Conservation (phyloP, 1,140 invertebrate species). For the Colletes gigas region DNA sequence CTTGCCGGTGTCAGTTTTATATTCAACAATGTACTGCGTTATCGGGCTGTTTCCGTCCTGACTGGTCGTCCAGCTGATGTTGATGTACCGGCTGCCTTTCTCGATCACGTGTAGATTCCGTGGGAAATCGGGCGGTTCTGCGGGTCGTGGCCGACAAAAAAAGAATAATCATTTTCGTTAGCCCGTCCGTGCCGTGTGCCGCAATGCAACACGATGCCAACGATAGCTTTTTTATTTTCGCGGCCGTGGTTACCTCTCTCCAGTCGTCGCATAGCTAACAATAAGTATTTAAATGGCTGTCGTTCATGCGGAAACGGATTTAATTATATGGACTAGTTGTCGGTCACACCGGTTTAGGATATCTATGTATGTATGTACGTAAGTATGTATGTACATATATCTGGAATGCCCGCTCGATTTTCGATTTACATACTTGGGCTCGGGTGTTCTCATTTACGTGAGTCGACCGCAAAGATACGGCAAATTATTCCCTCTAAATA, state of each 20-base stretch:
- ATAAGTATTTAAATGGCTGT: no score
- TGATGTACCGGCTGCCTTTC: conserved; percentile 88
- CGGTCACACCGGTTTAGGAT: no score
- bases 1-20: conserved; percentile 91
- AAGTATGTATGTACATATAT: no score
- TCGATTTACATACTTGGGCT: neutral
- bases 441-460: neutral
- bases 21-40: conserved; percentile 92
- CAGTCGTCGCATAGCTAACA: neutral
- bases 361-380: no score
- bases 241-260: no score
- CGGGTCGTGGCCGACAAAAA: neutral
- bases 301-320: conserved; percentile 42
- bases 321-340: conserved; percentile 61
- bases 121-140: conserved; percentile 92
- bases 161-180: neutral
- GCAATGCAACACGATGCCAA: no score
- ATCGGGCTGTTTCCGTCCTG: conserved; percentile 94
- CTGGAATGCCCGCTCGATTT: conserved; percentile 40
- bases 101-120: conserved; percentile 92
- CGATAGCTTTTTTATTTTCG: no score
- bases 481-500: no score
- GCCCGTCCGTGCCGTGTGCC: no score
- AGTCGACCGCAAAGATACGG: no score
- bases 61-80: conserved; percentile 90